Evolutionary conservation across 2,797 vertebrate genomes (phyloP).

Genomic region (Schizopygopsis malacanthus): DNA sequence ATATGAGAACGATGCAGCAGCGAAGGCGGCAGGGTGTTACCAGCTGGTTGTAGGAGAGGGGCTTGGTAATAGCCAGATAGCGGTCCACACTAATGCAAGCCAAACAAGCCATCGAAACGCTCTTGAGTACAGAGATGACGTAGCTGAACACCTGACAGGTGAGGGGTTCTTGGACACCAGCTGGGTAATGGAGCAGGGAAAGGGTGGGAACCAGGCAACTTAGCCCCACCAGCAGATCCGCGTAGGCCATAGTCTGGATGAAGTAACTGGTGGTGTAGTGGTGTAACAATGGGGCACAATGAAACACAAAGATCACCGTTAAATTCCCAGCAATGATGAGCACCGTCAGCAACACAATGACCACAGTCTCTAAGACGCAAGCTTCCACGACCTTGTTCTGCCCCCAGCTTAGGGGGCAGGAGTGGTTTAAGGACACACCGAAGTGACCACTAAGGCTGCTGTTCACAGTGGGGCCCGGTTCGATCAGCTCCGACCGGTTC

Average conservation of each 20-base stretch:
- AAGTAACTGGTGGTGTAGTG: slow-evolving; percentile 99
- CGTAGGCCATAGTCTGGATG: slow-evolving; percentile 99
- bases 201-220: slow-evolving; percentile 97
- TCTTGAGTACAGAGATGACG: slow-evolving; percentile 97
- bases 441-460: slow-evolving; percentile 72
- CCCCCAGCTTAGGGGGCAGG: slow-evolving; percentile 95
- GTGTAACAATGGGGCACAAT: slow-evolving; percentile 95
- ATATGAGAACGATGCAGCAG: slow-evolving; percentile 93
- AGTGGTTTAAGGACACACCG: slow-evolving; percentile 84
- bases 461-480: slow-evolving; percentile 84
- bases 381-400: slow-evolving; percentile 87
- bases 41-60: slow-evolving; percentile 96
- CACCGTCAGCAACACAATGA: slow-evolving; percentile 93
- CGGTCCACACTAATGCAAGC: slow-evolving; percentile 98
- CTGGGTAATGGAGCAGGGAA: slow-evolving; percentile 94
- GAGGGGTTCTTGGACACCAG: slow-evolving; percentile 91
- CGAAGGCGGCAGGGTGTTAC: slow-evolving; percentile 96
- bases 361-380: slow-evolving; percentile 92
- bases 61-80: slow-evolving; percentile 96
- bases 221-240: slow-evolving; percentile 95
- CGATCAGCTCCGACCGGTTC: slow-evolving; percentile 86
- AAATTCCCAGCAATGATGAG: slow-evolving; percentile 96
- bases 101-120: slow-evolving; percentile 97
- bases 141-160: slow-evolving; percentile 98
- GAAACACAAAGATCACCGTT: slow-evolving; percentile 97